These are phyloP conservation scores for Polymixis flavicincta DNA, from an alignment of 2,888 invertebrate species.

Conservation along the genomic window DNA sequence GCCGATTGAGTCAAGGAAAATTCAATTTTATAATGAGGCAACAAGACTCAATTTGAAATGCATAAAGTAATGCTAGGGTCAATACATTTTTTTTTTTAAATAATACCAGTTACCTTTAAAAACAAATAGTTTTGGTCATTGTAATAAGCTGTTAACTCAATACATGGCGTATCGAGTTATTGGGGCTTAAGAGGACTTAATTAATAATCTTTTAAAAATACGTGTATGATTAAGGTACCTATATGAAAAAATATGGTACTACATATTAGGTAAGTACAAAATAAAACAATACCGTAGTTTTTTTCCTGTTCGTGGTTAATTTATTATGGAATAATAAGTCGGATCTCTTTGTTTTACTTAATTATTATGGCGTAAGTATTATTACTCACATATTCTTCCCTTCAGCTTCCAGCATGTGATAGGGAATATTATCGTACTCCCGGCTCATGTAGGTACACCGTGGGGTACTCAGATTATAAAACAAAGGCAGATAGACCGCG, in stretches of 20 bases:
- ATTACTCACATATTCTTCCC: neutral
- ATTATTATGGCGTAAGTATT: neutral
- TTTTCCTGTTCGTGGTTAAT: constrained; percentile 23
- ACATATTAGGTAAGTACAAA: constrained; percentile 10
- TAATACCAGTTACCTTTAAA: no score
- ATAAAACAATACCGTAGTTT: constrained; percentile 5
- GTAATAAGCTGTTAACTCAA: no score
- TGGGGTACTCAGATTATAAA: no score
- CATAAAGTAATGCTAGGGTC: no score
- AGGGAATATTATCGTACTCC: neutral
- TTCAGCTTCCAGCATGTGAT: neutral
- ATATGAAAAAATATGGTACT: neutral
- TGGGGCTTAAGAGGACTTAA: no score
- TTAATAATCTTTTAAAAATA: constrained; percentile 1
- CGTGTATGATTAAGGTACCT: neutral
- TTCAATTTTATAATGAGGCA: no score
- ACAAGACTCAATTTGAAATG: no score
- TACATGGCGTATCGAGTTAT: no score
- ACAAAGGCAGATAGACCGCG: no score
- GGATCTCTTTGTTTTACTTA: neutral
- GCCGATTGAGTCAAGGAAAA: no score
- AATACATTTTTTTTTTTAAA: no score
- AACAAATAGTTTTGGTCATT: no score
- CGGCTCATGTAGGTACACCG: neutral
- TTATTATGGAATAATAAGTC: constrained; percentile 11